A percentile compares a stretch with the other conserved stretches of the same genome.
Evolutionary conservation across 2,888 invertebrate genomes (phyloP).

Genomic region (Xylota segnis): DNA sequence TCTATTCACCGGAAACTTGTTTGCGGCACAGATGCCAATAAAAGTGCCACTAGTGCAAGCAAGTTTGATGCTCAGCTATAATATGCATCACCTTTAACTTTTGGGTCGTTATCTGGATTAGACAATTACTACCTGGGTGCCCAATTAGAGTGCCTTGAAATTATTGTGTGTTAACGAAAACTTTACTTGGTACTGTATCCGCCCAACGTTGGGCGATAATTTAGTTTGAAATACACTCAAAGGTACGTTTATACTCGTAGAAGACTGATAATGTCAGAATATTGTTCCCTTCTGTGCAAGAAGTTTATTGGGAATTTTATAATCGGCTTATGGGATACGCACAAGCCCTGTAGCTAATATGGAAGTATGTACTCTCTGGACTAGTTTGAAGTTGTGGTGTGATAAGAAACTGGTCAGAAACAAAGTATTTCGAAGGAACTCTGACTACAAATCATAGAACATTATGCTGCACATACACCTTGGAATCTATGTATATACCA

Average conservation of each 20-base stretch:
- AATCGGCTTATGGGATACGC: background rate
- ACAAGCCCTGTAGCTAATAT: background rate
- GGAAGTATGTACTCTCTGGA: too few relatives aligned
- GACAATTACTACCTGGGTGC: constrained; percentile 12
- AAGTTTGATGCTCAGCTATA: constrained; percentile 27
- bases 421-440: too few relatives aligned
- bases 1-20: constrained; percentile 22
- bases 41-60: constrained; percentile 38
- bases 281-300: background rate
- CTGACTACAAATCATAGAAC: too few relatives aligned
- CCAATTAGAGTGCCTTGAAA: constrained; percentile 14
- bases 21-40: constrained; percentile 36
- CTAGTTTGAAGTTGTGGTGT: too few relatives aligned
- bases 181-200: background rate
- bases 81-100: constrained; percentile 36
- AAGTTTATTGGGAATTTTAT: background rate
- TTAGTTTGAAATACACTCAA: background rate
- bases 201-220: background rate
- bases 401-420: too few relatives aligned
- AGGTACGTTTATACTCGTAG: background rate
- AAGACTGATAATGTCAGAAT: background rate
- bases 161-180: constrained; percentile 7
- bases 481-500: too few relatives aligned
- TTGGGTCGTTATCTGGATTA: constrained; percentile 27
- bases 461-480: too few relatives aligned